Evolutionary conservation across 2,113 vertebrate genomes (phyloP), one percentile per base, ranked within the genome.

Genomic region (Anas platyrhynchos): DNA sequence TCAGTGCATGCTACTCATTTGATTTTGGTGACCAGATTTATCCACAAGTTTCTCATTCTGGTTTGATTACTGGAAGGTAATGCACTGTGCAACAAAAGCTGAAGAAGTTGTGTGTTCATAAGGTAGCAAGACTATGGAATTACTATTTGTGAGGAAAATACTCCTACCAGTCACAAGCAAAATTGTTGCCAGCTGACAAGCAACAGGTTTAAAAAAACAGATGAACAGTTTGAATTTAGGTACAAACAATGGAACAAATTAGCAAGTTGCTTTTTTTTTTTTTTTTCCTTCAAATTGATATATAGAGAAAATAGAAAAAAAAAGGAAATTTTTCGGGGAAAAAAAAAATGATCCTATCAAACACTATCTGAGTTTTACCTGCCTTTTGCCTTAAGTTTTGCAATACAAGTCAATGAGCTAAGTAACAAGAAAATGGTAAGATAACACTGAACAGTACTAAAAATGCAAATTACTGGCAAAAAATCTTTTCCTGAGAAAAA

Each of bases 241-340:
- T 17, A 76, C 2, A 80, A 83, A 54, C 2, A 9, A 76, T 38
- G 5, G 26, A 12, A 82, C 0, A 0, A 31, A 4, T 38, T 50
- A 50, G 48, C 22, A 50, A 50, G 48, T 50, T 50, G 5, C 11
- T 50, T 52, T 25, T 50, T 23, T 25, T 52, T 52, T 25, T 48
- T 46, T 38, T 38, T 38, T 38, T 38, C 38, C 18, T 20, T 21
- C 46, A 48, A 52, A 52, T 23, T 52, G 50, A 52, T 55, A 32
- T 13, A 41, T 17, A 36, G 5, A n/a, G 3, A 11, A 81, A 3
- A 67, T 4, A 32, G 20, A 83, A 83, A 54, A 18, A 46, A 84
- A 32, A 4, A 78, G 8, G 16, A 85, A 82, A 31, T 62, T 9
- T 50, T 83, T 76, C 48, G 22, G 22, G 10, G 38, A 41, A 41